Base-by-base conservation (phyloP, 2,888 invertebrate genomes). In the Plagiodera versicolora region DNA sequence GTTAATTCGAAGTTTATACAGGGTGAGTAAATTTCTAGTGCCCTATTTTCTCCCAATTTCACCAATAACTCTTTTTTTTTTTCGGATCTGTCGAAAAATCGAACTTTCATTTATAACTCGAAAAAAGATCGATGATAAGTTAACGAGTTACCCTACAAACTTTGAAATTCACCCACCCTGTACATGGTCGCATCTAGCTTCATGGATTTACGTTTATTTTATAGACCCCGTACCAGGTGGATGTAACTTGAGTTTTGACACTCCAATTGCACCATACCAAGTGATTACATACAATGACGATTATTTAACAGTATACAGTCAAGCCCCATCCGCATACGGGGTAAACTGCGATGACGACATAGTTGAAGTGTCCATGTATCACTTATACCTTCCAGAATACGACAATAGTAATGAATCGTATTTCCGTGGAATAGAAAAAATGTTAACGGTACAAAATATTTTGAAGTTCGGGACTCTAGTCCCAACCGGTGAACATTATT, bases 211-310 rank as follows among this genome's bases (percentile, higher is more conserved):
- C 4, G 24, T 24, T 24, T 44, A n/a, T 54, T 45, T 18, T 81
- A 62, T 78, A 92, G 92, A 86, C 75, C 92, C 92, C 0, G 80
- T 90, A 66, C 91, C 92, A 16, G 92, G 92, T 39, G 92, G 90
- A 16, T 92, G 92, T 75, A 91, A 90, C 72, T 83, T 88, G 83
- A 89, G 88, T 70, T 87, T 87, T 67, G 78, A 85, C 44, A 70
- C 65, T 2, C 80, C 84, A 66, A 82, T 84, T 65, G 84, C 88
- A 8, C 89, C 92, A 0, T 89, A 82, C 72, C 82, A 88, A 71
- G 77, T 77, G 52, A 66, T 86, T 19, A 65, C 61, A 1, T 75
- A 80, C 56, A 77, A 74, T 48, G 67, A 80, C 67, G 66, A 80
- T 18, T 74, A 83, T 51, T 81, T 89, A 6, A 76, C 73, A 14